These are phyloP conservation scores for Ephialtes manifestator DNA, from an alignment of 2,888 invertebrate species.

Conservation along the genomic window DNA sequence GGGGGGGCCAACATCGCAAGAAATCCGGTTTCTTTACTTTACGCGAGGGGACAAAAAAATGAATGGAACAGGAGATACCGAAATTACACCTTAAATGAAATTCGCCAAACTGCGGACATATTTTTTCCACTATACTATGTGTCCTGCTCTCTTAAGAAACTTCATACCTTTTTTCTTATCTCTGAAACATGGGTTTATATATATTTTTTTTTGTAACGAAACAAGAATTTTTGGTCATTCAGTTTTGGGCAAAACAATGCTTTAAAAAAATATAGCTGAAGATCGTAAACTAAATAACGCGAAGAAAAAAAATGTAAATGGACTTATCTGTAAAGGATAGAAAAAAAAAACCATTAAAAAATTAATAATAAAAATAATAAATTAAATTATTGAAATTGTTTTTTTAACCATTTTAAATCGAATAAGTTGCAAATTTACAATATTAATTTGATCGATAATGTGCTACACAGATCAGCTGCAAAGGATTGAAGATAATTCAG, in stretches of 20 bases:
- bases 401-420: no score
- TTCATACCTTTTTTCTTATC: background rate
- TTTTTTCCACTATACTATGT: background rate
- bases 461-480: constrained; percentile 91
- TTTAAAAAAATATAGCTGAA: no score
- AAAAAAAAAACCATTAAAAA: no score
- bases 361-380: no score
- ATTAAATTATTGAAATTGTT: no score
- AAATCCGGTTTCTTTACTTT: constrained; percentile 61
- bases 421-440: background rate
- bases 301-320: no score
- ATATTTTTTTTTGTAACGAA: no score
- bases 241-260: no score
- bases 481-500: constrained; percentile 98
- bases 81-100: constrained; percentile 49
- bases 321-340: no score
- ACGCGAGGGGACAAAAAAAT: background rate
- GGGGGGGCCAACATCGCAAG: background rate
- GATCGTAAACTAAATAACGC: no score
- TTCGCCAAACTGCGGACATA: constrained; percentile 33
- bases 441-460: background rate
- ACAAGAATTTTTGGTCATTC: no score
- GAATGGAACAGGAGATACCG: constrained; percentile 14
- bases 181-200: background rate
- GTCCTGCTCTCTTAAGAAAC: no score